Conservation (phyloP, 2,797 vertebrate species). For the Takifugu ocellatus region DNA sequence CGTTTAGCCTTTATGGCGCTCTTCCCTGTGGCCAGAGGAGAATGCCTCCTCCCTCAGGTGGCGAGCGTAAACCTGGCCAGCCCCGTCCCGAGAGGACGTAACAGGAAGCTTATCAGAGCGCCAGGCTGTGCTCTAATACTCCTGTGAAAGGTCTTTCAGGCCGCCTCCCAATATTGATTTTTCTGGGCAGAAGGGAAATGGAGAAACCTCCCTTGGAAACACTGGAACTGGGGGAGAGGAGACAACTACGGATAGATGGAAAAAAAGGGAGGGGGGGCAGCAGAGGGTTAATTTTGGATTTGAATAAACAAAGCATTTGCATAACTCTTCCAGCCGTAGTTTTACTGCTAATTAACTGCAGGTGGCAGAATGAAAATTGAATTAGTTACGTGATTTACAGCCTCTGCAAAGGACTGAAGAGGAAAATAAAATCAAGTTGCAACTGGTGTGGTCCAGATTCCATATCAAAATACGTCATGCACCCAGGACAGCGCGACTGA, state of each 20-base stretch:
- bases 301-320: slow-evolving; percentile 6
- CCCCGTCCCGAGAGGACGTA: slow-evolving; percentile 76
- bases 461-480: slow-evolving; percentile 1
- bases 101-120: slow-evolving; percentile 79
- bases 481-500: neutral
- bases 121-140: slow-evolving; percentile 80
- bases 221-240: slow-evolving; percentile 27
- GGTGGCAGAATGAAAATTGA: neutral
- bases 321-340: neutral
- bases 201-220: slow-evolving; percentile 64
- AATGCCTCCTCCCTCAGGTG: slow-evolving; percentile 73
- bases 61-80: slow-evolving; percentile 66
- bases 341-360: slow-evolving; percentile 1
- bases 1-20: slow-evolving; percentile 75
- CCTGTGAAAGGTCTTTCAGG: slow-evolving; percentile 80
- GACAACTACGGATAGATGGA: slow-evolving; percentile 52
- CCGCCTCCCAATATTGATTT: slow-evolving; percentile 79
- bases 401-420: neutral
- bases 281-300: slow-evolving; percentile 15
- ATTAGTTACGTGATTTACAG: slow-evolving; percentile 2
- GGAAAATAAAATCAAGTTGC: slow-evolving; percentile 3
- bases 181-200: slow-evolving; percentile 71
- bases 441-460: slow-evolving; percentile 6
- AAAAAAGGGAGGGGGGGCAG: slow-evolving; percentile 3
- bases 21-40: slow-evolving; percentile 73